phyloP scores from a whole-genome alignment of 2,113 vertebrate genomes.

The Oreochromis tanganicae region DNA sequence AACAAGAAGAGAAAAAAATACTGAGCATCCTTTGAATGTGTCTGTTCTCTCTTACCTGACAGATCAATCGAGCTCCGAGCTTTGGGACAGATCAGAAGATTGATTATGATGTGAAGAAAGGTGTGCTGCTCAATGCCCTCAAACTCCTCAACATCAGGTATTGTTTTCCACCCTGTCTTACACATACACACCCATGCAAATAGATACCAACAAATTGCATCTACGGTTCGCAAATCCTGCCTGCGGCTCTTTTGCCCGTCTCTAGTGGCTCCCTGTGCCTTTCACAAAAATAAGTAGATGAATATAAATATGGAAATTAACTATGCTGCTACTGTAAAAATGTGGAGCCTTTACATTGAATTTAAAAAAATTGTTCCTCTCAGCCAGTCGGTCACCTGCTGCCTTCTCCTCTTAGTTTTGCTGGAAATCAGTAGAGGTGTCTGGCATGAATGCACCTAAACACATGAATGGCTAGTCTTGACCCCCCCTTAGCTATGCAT shows the following conservation, averaged over 20 bases:
- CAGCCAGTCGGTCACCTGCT: neutral
- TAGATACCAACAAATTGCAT: neutral
- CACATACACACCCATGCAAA: neutral
- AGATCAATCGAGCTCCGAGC: slow-evolving; percentile 98
- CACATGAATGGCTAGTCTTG: neutral
- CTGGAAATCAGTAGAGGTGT: neutral
- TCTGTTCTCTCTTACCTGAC: slow-evolving; percentile 49
- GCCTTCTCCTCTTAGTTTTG: neutral
- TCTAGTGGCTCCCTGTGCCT: neutral
- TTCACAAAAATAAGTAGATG: neutral
- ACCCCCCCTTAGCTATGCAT: neutral
- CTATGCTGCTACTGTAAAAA: neutral
- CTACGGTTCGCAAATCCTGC: neutral
- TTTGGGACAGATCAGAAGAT: slow-evolving; percentile 99
- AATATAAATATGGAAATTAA: neutral
- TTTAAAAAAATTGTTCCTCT: neutral
- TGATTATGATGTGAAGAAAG: slow-evolving; percentile 95
- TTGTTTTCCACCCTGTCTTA: neutral
- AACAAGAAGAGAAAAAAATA: neutral
- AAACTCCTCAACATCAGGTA: slow-evolving; percentile 96
- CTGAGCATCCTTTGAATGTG: slow-evolving; percentile 16
- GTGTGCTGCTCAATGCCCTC: slow-evolving; percentile 88
- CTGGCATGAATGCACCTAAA: neutral
- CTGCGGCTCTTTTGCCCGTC: neutral
- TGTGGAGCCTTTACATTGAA: neutral